Evolutionary conservation across 1,140 invertebrate species (phyloP), one percentile per base, ranked within the genome.

Genomic region (Rhizoglyphus robini): DNA sequence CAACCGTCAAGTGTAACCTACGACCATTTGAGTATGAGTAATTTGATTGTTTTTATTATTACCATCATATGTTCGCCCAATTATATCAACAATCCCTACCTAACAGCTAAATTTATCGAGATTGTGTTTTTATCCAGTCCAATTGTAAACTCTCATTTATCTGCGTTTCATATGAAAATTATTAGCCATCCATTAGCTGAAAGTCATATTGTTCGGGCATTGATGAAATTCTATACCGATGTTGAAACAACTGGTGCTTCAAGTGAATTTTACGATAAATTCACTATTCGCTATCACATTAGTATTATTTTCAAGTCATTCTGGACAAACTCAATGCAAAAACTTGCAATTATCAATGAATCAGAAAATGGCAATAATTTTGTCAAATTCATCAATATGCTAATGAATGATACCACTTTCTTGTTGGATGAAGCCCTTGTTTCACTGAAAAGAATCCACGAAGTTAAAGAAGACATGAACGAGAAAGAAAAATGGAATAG

Each of bases 221-320:
- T 99, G 0, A 96, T 97, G 90, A 93, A 92, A 76, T 98, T 98
- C 77, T 99, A 98, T 76, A 92, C 92, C 68, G 93, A 97, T 73
- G 91, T 99, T 38, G 96, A 99, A 78, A 90, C 90, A 2, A 97
- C 93, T 13, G 95, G 95, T 25, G 89, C 95, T 59, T 96, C 71
- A 93, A 94, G 71, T 83, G 86, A 89, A 73, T 97, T 97, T 78
- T 92, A 96, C 75, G 90, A 96, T 75, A 96, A 96, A 77, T 96
- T 97, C 74, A 93, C 94, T 74, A 96, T 96, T 74, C 81, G 93
- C 46, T 80, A 89, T 63, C 93, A 93, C 8, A 96, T 96, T 90
- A 96, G 96, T 74, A 81, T 84, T 54, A 85, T 95, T 1, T 88
- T 96, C 83, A 85, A 92, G 71, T 93, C 90, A 76, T 79, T 96